Evolutionary conservation across 2,888 invertebrate genomes (phyloP).

Genomic region (Cryptus viduatorius): DNA sequence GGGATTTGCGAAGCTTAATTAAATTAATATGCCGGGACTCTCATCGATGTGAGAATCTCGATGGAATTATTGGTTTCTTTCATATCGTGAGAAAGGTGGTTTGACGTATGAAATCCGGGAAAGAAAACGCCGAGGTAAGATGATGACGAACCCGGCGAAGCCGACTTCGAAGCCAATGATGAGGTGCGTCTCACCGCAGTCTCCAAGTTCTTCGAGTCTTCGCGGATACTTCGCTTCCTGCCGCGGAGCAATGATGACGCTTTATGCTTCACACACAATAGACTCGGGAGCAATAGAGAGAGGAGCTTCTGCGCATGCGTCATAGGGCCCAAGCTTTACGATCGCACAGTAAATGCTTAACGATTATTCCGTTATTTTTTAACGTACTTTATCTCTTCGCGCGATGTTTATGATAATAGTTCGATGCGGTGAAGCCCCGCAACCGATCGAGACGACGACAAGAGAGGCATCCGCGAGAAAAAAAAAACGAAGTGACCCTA

Average conservation of each 20-base stretch:
- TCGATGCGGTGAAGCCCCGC: slow-evolving; percentile 55
- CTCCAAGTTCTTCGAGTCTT: slow-evolving; percentile 20
- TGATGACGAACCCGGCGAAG: slow-evolving; percentile 19
- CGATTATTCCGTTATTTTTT: slow-evolving; percentile 65
- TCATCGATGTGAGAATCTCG: neutral
- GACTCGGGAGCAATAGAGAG: neutral
- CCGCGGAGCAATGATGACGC: neutral
- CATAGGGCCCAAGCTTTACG: slow-evolving; percentile 50
- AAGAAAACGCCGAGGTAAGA: slow-evolving; percentile 39
- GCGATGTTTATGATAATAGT: slow-evolving; percentile 58
- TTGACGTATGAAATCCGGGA: slow-evolving; percentile 21
- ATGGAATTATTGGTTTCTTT: neutral
- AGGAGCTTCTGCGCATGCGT: slow-evolving; percentile 2
- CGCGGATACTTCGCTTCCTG: slow-evolving; percentile 27
- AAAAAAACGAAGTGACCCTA: slow-evolving; percentile 45
- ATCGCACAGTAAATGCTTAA: slow-evolving; percentile 58
- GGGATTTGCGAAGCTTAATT: neutral
- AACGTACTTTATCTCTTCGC: slow-evolving; percentile 36
- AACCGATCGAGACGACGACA: slow-evolving; percentile 60
- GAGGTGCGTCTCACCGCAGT: slow-evolving; percentile 17
- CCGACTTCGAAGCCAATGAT: slow-evolving; percentile 21
- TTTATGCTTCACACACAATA: slow-evolving; percentile 42
- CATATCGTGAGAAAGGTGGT: slow-evolving; percentile 49
- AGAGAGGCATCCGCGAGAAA: slow-evolving; percentile 11
- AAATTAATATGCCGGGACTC: slow-evolving; percentile 22